Evolutionary conservation across 2,797 vertebrate species (phyloP).

Genomic region (Benthosema pterotum): DNA sequence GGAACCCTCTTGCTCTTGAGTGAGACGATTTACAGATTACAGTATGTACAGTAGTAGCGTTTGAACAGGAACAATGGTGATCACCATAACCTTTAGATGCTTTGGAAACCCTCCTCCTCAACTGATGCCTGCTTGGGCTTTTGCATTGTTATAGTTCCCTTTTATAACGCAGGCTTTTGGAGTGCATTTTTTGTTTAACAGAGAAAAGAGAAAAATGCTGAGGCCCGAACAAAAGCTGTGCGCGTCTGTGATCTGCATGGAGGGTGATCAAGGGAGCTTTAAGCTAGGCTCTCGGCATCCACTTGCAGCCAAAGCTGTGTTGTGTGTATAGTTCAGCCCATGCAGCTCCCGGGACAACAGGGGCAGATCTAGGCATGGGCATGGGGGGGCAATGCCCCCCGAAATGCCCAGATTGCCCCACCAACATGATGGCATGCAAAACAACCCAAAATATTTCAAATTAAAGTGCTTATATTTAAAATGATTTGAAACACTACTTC

Average conservation of each 20-base stretch:
- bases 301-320: conserved; percentile 29
- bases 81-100: conserved; percentile 30
- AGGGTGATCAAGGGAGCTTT: conserved; percentile 42
- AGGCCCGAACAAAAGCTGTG: conserved; percentile 39
- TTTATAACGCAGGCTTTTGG: conserved; percentile 21
- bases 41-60: background rate
- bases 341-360: conserved; percentile 37
- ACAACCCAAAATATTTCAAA: no score
- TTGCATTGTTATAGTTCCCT: background rate
- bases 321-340: conserved; percentile 38
- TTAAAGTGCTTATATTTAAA: no score
- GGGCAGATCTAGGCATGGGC: no score
- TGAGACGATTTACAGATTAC: no score
- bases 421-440: no score
- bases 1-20: no score
- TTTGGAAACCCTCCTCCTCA: conserved; percentile 37
- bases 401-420: no score
- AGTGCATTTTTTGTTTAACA: conserved; percentile 24
- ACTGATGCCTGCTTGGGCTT: conserved; percentile 8
- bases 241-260: conserved; percentile 14
- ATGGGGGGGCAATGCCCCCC: no score
- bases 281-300: conserved; percentile 30
- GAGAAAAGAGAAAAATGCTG: conserved; percentile 32
- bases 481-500: no score
- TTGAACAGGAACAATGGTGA: conserved; percentile 30